Conservation (phyloP, 2,113 vertebrate species). For the Calonectris borealis region DNA sequence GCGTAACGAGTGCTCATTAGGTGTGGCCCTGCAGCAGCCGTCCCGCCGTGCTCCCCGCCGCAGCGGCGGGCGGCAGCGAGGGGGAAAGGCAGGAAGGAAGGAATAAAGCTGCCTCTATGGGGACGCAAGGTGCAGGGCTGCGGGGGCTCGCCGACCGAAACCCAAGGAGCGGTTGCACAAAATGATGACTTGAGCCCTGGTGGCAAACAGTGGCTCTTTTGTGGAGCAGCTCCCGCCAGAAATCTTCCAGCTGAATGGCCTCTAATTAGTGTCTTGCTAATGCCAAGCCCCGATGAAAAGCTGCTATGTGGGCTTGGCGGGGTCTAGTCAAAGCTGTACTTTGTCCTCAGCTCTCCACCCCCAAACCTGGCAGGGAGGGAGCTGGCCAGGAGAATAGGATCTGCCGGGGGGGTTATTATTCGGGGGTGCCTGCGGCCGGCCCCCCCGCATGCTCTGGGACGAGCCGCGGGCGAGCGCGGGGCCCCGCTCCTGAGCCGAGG, state of each 20-base stretch:
- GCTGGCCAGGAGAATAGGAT: constrained; percentile 47
- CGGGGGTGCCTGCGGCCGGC: background rate
- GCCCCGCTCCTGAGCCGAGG: background rate
- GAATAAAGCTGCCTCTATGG: constrained; percentile 66
- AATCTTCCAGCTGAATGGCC: constrained; percentile 70
- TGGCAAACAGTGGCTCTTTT: constrained; percentile 73
- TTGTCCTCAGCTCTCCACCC: constrained; percentile 58
- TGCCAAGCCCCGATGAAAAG: constrained; percentile 71
- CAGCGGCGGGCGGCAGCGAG: background rate
- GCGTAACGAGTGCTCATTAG: background rate
- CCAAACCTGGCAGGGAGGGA: constrained; percentile 41
- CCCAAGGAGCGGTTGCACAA: constrained; percentile 56
- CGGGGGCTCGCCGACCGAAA: constrained; percentile 45
- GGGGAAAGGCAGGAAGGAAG: constrained; percentile 59
- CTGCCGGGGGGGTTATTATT: constrained; percentile 6
- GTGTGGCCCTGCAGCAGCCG: constrained; percentile 31
- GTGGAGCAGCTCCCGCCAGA: constrained; percentile 68
- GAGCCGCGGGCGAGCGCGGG: background rate
- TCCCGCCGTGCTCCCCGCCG: background rate
- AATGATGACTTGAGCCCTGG: constrained; percentile 59
- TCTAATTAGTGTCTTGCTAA: constrained; percentile 70
- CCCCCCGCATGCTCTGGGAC: background rate
- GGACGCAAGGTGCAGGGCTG: constrained; percentile 54
- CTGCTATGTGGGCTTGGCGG: constrained; percentile 62
- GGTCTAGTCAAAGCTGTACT: constrained; percentile 66